Evolutionary conservation across 1,140 invertebrate species (phyloP), one percentile per base, ranked within the genome.

Genomic region (Eriosoma lanigerum): DNA sequence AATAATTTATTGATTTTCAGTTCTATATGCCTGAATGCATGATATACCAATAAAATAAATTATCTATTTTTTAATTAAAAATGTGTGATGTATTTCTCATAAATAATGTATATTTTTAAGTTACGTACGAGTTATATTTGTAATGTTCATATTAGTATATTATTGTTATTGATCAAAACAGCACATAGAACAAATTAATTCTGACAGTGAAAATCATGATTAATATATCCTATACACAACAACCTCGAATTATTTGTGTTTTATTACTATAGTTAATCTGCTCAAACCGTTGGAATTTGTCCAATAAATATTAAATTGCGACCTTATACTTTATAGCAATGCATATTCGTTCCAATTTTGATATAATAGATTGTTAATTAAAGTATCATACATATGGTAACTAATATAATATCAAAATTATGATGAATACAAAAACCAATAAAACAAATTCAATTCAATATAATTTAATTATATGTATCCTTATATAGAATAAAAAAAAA

Each of bases 351-450:
- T 32, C 10, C n/a, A 24, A 24, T 21, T 46, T 68, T 12, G 10
- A 38, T 64, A 46, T 68, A 46, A 68, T 68, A 66, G n/a, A 68
- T 5, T 24, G n/a, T 68, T 46, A 24, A 68, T 68, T 68, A 68
- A 44, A 46, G 46, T 46, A 68, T 68, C 13, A 68, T 46, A 56
- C n/a, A 68, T 8, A 68, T 44, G 6, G 21, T 6, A 68, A 46
- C 13, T 38, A 46, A 17, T 68, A n/a, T n/a, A 21, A 24, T 21
- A 46, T 24, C 44, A 44, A 15, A 46, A 68, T 44, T 24, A 21
- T n/a, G 21, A 68, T 46, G 10, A 17, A 6, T 68, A 46, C 0
- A 10, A 46, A 56, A 56, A 56, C 21, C n/a, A 56, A 21, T n/a
- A 8, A 56, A 56, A 56, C 21, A n/a, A 21, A 9, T 56, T 56